phyloP scores from a whole-genome alignment of 2,888 invertebrate species.

The Siphlonurus alternatus region DNA sequence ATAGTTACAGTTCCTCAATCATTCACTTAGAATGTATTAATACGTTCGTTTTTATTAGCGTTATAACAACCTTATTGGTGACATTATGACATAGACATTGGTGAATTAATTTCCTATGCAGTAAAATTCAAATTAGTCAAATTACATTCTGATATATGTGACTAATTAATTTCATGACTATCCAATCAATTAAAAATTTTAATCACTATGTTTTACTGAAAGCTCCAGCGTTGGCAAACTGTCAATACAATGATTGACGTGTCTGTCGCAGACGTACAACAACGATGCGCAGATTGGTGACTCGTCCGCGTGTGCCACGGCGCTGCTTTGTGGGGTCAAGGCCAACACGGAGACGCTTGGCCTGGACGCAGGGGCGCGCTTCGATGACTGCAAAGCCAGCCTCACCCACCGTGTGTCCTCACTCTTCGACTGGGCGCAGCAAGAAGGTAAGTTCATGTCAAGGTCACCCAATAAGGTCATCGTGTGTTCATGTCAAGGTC shows the following conservation, averaged over 20 bases:
- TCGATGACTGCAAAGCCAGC: slow-evolving; percentile 18
- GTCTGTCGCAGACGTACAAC: slow-evolving; percentile 25
- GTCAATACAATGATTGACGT: not conserved
- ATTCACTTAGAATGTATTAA: too few relatives aligned
- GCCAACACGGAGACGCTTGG: slow-evolving; percentile 23
- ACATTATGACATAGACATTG: too few relatives aligned
- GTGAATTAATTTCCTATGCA: too few relatives aligned
- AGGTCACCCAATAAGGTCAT: too few relatives aligned
- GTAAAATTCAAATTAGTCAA: too few relatives aligned
- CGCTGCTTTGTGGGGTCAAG: slow-evolving; percentile 27
- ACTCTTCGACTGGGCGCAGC: slow-evolving; percentile 20
- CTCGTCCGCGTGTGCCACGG: slow-evolving; percentile 29
- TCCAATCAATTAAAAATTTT: too few relatives aligned
- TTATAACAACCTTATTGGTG: too few relatives aligned
- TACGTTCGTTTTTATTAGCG: too few relatives aligned
- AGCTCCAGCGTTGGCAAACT: not conserved
- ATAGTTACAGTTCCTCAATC: too few relatives aligned
- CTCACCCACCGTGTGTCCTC: slow-evolving; percentile 16
- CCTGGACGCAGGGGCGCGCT: slow-evolving; percentile 19
- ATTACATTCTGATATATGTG: too few relatives aligned
- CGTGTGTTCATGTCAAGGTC: too few relatives aligned
- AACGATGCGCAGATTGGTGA: slow-evolving; percentile 28
- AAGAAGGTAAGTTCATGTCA: slow-evolving; percentile 16
- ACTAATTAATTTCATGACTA: too few relatives aligned
- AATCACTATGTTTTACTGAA: not conserved